phyloP scores from a whole-genome alignment of 92 coral and sea anemone genomes.

The Phenganax marumi region DNA sequence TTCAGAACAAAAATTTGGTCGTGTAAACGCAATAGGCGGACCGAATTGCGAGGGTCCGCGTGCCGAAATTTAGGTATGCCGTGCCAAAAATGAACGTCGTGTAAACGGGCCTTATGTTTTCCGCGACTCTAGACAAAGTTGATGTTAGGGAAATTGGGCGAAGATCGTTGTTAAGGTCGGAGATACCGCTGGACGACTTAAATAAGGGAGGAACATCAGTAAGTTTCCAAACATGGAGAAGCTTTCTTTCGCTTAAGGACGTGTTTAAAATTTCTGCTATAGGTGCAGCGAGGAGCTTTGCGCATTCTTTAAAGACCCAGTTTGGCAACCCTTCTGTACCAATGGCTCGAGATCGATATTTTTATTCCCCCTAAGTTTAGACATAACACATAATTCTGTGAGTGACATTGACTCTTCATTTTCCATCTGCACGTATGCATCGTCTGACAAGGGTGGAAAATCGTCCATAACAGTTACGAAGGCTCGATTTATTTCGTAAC shows the following conservation, averaged over 20 bases:
- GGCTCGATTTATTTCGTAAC: constrained; percentile 46
- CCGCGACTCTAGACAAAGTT: not conserved
- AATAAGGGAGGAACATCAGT: not conserved
- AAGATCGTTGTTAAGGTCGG: too few relatives aligned
- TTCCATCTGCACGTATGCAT: too few relatives aligned
- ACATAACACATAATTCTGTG: not conserved
- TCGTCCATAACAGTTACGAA: constrained; percentile 56
- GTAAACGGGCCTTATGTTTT: too few relatives aligned
- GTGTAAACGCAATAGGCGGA: too few relatives aligned
- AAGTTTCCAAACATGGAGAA: not conserved
- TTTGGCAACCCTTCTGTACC: not conserved
- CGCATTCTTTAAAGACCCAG: not conserved
- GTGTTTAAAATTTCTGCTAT: not conserved
- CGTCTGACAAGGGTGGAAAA: constrained; percentile 41
- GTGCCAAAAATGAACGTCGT: too few relatives aligned
- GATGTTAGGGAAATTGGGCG: not conserved
- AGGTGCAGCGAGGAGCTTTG: not conserved
- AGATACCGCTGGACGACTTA: not conserved
- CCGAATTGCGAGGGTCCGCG: too few relatives aligned
- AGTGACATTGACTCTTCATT: not conserved
- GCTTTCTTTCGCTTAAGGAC: not conserved
- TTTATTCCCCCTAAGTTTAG: not conserved
- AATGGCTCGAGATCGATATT: not conserved
- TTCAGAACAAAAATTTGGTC: too few relatives aligned
- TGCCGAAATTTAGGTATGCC: too few relatives aligned